Evolutionary conservation across 2,888 invertebrate species (phyloP), one percentile per base, ranked within the genome.

Genomic region (Andrena fulva): DNA sequence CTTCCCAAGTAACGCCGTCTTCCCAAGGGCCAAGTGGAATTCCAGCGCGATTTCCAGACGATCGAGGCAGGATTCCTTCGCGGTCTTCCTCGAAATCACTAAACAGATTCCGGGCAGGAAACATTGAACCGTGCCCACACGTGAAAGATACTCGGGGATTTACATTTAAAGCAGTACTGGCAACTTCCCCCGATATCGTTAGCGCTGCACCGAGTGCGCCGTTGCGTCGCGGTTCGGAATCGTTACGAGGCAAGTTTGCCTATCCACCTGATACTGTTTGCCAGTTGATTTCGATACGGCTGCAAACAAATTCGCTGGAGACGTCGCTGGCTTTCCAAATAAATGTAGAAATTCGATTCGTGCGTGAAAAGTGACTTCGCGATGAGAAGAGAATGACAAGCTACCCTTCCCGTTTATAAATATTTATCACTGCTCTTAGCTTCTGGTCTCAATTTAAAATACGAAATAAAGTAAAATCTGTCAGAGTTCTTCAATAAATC

Each of bases 121-220:
- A 42, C 59, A n/a, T 56, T 20, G 24, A 56, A 56, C 27, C 29
- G 12, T 62, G 42, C 24, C 29, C 42, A 27, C 20, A 8, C 35
- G 56, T 33, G 29, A 24, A 56, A 27, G 56, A 59, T 35, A 56
- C 33, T 4, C 56, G 24, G 7, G 54, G 33, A 68, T 73, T 73
- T 66, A 42, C 64, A 56, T 73, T 73, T 63, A 52, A 33, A 71
- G 71, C 33, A 33, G 24, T 24, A 20, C 16, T 2, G 24, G 24
- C 24, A 24, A 62, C 24, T 27, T 33, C 24, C 50, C 27, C 7
- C 8, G 35, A n/a, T 27, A 27, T 35, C 24, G 33, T 59, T 27
- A 20, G 6, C 6, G 27, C 5, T 56, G 12, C 56, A 56, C 0
- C 6, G 8, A 27, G n/a, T 5, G 16, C 56, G n/a, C 4, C 64